Base-by-base conservation (phyloP, 2,888 invertebrate genomes). In the Julus scanicus region DNA sequence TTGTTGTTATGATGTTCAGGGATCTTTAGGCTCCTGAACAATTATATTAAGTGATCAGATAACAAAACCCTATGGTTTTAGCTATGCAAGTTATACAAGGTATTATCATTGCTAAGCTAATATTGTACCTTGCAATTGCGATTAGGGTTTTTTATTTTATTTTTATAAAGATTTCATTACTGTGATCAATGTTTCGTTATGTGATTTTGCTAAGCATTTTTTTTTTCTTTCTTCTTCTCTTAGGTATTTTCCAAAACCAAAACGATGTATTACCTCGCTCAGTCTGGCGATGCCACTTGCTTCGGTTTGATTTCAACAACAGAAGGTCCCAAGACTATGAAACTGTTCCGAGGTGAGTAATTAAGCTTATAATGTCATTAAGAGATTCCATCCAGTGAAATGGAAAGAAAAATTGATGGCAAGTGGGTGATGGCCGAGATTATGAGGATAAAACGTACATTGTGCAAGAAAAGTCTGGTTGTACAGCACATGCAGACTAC, bases 221-320 rank as follows among this genome's bases (percentile, higher is more conserved):
- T 17, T 87, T 8, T 71, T 17, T 87, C 17, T 87, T 87, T 37
- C 20, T 87, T 11, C 39, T 86, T 83, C 20, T 89, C 87, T 8
- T 57, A 90, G 90, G 89, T 91, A 1, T 90, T 89, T 87, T 90
- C 91, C 84, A 89, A 90, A 63, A 89, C 88, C 11, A 89, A 89
- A 29, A 88, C 89, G 39, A 84, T 48, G 53, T 89, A 89, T 93
- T 94, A 96, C 91, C 95, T 97, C 90, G 97, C 97, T 4, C 97
- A 97, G 93, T 97, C 97, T 87, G 97, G 97, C 11, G 97, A 98
- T 92, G 97, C 97, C 88, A 97, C 97, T 49, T 98, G 98, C 92
- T 97, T 97, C 92, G 97, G 98, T 80, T 94, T 97, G 89, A 96
- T 97, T 92, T 97, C 97, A 91, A 96, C 98, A 84, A 96, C 95